Evolutionary conservation across 2,888 invertebrate genomes (phyloP).

Genomic region (Calliopum simillimum): DNA sequence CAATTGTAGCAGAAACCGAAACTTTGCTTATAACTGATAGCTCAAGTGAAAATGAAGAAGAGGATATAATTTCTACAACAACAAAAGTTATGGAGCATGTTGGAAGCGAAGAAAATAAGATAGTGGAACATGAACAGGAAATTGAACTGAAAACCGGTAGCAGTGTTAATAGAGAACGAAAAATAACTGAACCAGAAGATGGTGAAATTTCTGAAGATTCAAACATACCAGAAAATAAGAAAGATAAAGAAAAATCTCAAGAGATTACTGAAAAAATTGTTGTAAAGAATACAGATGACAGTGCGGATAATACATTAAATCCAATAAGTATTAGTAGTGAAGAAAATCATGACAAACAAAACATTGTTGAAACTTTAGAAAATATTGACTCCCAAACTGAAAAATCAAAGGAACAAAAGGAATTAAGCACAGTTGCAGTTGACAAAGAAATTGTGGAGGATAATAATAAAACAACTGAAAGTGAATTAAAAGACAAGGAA

Average conservation of each 20-base stretch:
- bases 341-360: neutral
- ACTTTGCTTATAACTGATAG: slow-evolving; percentile 70
- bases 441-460: neutral
- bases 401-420: neutral
- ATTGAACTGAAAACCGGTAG: neutral
- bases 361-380: too few species aligned
- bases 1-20: slow-evolving; percentile 67
- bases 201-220: slow-evolving; percentile 42
- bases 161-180: slow-evolving; percentile 1
- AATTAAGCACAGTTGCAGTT: neutral
- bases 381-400: neutral
- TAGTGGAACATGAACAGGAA: neutral
- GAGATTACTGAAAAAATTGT: neutral
- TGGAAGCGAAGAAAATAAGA: neutral
- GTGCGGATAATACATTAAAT: neutral
- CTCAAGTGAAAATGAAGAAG: slow-evolving; percentile 61
- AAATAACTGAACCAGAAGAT: slow-evolving; percentile 45
- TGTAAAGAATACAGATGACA: neutral
- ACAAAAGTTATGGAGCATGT: neutral
- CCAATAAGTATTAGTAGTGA: neutral
- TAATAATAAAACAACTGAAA: neutral
- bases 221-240: neutral
- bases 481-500: neutral
- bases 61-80: neutral
- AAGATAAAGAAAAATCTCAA: slow-evolving; percentile 11